Percentiles rank a stretch among this genome's conserved stretches.
phyloP scores from a whole-genome alignment of 2,797 vertebrate species.

The Helicolenus hilgendorfi region DNA sequence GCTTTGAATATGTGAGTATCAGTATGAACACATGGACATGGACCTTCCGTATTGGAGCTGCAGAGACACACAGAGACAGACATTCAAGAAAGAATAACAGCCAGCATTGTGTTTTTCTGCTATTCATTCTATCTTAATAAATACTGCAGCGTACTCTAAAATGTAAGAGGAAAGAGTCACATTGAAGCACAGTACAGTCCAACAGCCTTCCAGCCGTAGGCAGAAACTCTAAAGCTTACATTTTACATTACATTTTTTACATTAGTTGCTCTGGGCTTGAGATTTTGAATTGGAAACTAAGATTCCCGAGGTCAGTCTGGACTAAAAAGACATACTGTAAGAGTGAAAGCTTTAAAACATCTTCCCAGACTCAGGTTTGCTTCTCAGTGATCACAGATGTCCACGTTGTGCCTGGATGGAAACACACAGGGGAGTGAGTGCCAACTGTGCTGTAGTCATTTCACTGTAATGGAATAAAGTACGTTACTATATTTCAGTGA shows the following conservation, averaged over 20 bases:
- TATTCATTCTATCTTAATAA: neutral
- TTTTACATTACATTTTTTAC: neutral
- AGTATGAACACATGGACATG: neutral
- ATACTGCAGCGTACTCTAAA: neutral
- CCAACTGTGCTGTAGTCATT: neutral
- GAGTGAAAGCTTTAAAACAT: neutral
- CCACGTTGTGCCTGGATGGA: neutral
- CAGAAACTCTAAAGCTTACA: neutral
- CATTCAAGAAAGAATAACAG: neutral
- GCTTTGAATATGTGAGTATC: conserved; percentile 39
- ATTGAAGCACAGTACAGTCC: neutral
- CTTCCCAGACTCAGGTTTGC: neutral
- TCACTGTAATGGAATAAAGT: neutral
- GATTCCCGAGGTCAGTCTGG: neutral
- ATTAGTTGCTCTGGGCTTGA: neutral
- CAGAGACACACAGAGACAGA: neutral
- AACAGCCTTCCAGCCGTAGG: neutral
- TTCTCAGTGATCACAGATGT: neutral
- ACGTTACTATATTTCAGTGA: neutral
- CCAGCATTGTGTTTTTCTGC: neutral
- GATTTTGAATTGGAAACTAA: neutral
- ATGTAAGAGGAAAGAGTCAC: neutral
- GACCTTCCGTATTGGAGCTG: conserved; percentile 8
- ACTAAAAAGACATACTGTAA: neutral
- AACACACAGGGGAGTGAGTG: neutral